Base-by-base conservation (phyloP, 2,888 invertebrate species). In the Lochmaea crataegi region DNA sequence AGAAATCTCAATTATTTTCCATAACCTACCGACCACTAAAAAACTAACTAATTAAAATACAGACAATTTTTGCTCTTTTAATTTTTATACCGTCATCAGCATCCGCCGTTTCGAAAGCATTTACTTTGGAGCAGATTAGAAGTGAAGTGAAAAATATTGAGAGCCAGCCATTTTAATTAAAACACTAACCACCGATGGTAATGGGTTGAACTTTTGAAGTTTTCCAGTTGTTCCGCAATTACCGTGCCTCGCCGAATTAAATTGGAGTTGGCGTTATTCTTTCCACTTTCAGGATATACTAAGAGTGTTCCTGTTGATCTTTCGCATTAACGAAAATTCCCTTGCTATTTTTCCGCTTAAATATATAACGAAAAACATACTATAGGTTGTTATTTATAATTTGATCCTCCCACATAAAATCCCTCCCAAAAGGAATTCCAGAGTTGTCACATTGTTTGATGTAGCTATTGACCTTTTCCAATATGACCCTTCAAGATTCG, bases 141-240 rank as follows among this genome's bases (percentile, higher is more conserved):
- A 85, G 84, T 85, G 83, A 85, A 85, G 84, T 85, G 84, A 84
- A 85, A 86, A 85, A 85, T 85, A 85, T 85, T 84, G 85, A 85
- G 84, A 84, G 83, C 45, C 70, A 83, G 83, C 82, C 84, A 82
- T 85, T 85, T 85, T 85, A 85, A 85, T 85, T 85, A 85, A 85
- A 85, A 83, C 82, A 73, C 70, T 73, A 73, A 74, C 74, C 74
- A 69, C 74, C 69, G 74, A 74, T 74, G 74, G 74, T 74, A 69
- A 74, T 74, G 69, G 74, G 74, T 71, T 69, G 61, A 74, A 74
- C 74, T 74, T 74, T 70, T 61, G 70, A 73, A 73, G 70, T 73
- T 73, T 74, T 74, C 74, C 74, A 74, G 69, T 74, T 74, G 70
- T 67, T 67, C 74, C 64, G 67, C 74, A 67, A 74, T 71, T 71